Evolutionary conservation across 1,140 invertebrate genomes (phyloP), one percentile per base, ranked within the genome.

Genomic region (Brevipalpus yothersi): DNA sequence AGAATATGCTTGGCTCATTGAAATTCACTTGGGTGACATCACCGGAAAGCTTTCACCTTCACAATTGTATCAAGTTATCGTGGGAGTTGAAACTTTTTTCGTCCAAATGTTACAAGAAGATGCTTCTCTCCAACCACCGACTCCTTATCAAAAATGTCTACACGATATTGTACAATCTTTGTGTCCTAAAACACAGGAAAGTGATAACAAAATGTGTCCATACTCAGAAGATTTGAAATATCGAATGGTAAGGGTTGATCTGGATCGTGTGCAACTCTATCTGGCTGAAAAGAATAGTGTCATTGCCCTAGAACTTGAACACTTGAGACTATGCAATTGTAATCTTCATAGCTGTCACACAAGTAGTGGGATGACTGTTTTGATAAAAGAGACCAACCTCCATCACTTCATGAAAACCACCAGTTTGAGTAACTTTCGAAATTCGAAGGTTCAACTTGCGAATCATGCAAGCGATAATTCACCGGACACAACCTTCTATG

Each of bases 211-310:
- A 12, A 67, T 78, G 21, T 92, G 87, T 71, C 87, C 86, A 9
- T 81, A 82, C 47, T 77, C 82, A 0, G 86, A 90, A 65, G 84
- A 91, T 67, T 83, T 97, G 41, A 97, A 97, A 68, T 98, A 98
- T 68, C 79, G 82, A 66, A 86, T 97, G 82, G 84, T 85, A 8
- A 75, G 93, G 23, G 74, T 94, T 1, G 83, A 87, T 1, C 75
- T 98, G 23, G 93, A 98, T 73, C 80, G 83, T 0, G 74, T 97
- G 7, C 88, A 94, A 72, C 73, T 97, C 7, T 88, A 87, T 72
- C 69, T 97, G 5, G 82, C 91, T 42, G 92, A 97, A 72, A 78
- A 77, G 23, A 85, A 85, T 17, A 86, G 85, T 10, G 84, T 84
- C 0, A 72, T 92, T 23, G 84, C 91, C 69, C 68, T 92, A 0